Evolutionary conservation across 2,113 vertebrate species (phyloP).

Genomic region (Noturus placidus): DNA sequence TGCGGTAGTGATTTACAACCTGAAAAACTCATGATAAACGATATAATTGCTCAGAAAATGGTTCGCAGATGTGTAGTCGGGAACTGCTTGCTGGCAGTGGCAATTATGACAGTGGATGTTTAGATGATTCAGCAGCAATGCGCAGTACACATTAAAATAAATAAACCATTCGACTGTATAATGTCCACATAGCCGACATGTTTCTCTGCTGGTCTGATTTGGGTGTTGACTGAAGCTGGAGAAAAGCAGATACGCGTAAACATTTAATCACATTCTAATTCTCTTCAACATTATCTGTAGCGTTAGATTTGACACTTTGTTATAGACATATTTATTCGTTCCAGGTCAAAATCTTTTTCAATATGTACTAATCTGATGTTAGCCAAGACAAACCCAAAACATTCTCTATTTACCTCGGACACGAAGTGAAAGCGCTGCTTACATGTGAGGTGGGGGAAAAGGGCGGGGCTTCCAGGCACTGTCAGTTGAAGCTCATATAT

Average conservation of each 20-base stretch:
- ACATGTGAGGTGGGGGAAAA: no score
- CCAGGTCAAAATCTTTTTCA: not conserved
- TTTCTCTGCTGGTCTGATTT: not conserved
- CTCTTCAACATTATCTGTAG: not conserved
- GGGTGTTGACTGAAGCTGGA: not conserved
- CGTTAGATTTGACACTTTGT: not conserved
- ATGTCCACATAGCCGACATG: not conserved
- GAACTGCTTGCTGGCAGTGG: slow-evolving; percentile 1
- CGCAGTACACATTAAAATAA: not conserved
- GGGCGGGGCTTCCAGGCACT: not conserved
- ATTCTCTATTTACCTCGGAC: not conserved
- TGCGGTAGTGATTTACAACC: not conserved
- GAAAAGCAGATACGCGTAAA: not conserved
- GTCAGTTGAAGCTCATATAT: not conserved
- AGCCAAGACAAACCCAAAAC: not conserved
- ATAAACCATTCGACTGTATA: not conserved
- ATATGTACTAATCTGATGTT: not conserved
- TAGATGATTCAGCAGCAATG: not conserved
- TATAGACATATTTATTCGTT: not conserved
- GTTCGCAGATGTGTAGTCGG: not conserved
- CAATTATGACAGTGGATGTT: not conserved
- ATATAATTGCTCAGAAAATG: not conserved
- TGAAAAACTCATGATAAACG: not conserved
- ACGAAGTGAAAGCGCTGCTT: not conserved
- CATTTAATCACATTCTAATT: not conserved